Base-by-base conservation (phyloP, 2,888 invertebrate species). In the Itoplectis maculator region DNA sequence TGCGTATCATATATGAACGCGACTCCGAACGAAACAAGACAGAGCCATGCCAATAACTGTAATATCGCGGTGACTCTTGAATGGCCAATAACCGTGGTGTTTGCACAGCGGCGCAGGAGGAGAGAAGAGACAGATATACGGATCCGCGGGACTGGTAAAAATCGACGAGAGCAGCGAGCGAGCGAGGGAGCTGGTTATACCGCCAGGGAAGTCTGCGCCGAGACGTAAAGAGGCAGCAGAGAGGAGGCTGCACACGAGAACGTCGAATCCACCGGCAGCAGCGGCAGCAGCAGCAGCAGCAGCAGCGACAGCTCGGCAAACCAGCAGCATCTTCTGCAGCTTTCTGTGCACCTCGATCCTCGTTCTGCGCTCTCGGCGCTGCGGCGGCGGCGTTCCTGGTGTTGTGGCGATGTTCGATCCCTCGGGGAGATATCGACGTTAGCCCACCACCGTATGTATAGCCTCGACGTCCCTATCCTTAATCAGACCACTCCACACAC, bases 391-490 rank as follows among this genome's bases (percentile, higher is more conserved):
- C 35, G 65, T 11, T 68, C 51, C 40, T 18, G 69, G 74, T 74
- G 82, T 78, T 81, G 83, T 79, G 74, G 47, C 77, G 80, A 83
- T 82, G 80, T 82, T 77, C 80, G 82, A 84, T 82, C 83, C 56
- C 77, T 47, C 70, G 66, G 42, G 68, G 45, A 80, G 86, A 86
- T 83, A 86, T 86, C 82, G 82, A 80, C 65, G 69, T 75, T 74
- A 59, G 82, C 70, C 78, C 68, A 76, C 78, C 68, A 76, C 78
- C 70, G 77, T 81, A 68, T 68, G 72, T 81, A 73, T 56, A 72
- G 68, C 78, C 66, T 73, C 77, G 77, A 85, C 80, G 73, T 77
- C 82, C 74, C 80, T 79, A 85, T 85, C 79, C 84, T 84, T 80
- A 83, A 84, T 85, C 85, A 83, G 83, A 81, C 81, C 82, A 68